Evolutionary conservation across 2,113 vertebrate species (phyloP), one percentile per base, ranked within the genome.

Genomic region (Phasianus colchicus): DNA sequence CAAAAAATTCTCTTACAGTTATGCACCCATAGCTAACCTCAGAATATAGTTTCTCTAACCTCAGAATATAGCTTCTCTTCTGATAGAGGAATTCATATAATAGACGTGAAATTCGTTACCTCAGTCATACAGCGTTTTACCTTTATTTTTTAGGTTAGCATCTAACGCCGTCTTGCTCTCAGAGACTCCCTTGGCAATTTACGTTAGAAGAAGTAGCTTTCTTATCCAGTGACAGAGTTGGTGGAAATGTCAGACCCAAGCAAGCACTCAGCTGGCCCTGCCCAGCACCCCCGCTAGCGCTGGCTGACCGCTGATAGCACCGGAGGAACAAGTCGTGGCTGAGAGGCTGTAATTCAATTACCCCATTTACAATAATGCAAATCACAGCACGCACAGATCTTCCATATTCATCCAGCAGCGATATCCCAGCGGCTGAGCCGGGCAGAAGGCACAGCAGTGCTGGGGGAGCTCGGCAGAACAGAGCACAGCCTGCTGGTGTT

Each of bases 1-100:
- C 81, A 96, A 95, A 95, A 96, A 96, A 93, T 91, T 95, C 92
- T 94, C 86, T 80, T 83, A 83, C 75, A 77, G 76, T 86, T 92
- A 69, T n/a, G 52, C 57, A 95, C 65, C 72, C 80, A 83, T 30
- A 80, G 79, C 94, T 91, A 92, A 81, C 69, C 91, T 92, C 52
- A 18, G n/a, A 88, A 8, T 85, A 88, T 88, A 78, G 72, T 64
- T 80, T 75, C 47, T 20, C 94, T 92, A 92, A 81, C 69, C 91
- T 92, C 57, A 18, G 21, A 88, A 6, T 85, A 88, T 86, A 78
- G 75, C 64, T 77, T 78, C 47, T 88, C 47, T n/a, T 78, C 83
- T 65, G 30, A 95, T 85, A 91, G 5, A n/a, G 27, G 19, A 86
- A 90, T 79, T 72, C 36, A 36, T 16, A 15, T 30, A 95, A 76